Evolutionary conservation across 2,888 invertebrate genomes (phyloP), one percentile per base, ranked within the genome.

Genomic region (Stenolophus ochropezus): DNA sequence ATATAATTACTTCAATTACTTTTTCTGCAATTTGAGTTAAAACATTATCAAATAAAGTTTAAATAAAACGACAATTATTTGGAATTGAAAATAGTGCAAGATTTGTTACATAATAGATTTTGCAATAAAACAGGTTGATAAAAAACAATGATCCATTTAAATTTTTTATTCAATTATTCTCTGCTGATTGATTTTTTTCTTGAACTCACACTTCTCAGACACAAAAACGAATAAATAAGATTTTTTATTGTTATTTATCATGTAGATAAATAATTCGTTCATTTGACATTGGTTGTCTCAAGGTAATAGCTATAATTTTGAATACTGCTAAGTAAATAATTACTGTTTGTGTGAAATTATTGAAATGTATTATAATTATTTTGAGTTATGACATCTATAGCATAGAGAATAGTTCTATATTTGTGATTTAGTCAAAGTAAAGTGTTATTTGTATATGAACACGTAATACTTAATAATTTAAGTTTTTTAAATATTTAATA

Each of bases 201-300:
- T 33, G 1, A 2, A 33, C 33, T 5, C 8, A 3, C 33, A 33
- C 8, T 33, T 33, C 3, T 33, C 33, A 33, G 1, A 8, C 5
- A 33, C 33, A 58, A 58, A 58, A 58, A 11, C 11, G 58, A 14
- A 58, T 23, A 21, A 58, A 58, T 58, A 23, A 58, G 53, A 8
- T 23, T 58, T 58, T 58, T 58, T 58, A 4, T 58, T 8, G 14
- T 23, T 58, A 58, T n/a, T 33, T 33, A 33, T 33, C 8, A 33
- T 33, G 33, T 18, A 58, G 21, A n/a, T 58, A 21, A 8, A 58
- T 21, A 58, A 23, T 58, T 53, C 33, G 33, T 23, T 58, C 2
- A 25, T 23, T 25, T 58, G 58, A 58, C 58, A 58, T 58, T 58
- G 58, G 21, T 25, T 58, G 58, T 58, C n/a, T 58, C 58, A 58